These are phyloP conservation scores for Acipenser ruthenus DNA, from an alignment of 2,797 vertebrate species.

Conservation along the genomic window DNA sequence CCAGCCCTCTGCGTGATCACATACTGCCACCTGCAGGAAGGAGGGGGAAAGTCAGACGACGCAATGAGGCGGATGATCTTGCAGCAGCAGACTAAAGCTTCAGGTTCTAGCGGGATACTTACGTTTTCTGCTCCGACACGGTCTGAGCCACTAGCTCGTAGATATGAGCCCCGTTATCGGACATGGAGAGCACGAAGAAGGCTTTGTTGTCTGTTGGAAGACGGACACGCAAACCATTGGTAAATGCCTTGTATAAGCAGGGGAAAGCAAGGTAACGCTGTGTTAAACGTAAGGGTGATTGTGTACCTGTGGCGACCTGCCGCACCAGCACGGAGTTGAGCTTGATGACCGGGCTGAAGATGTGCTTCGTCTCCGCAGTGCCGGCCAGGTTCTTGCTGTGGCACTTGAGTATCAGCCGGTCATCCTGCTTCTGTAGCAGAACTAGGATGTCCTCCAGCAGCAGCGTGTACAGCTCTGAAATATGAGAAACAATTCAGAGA, in stretches of 20 bases:
- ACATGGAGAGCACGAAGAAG: conserved; percentile 96
- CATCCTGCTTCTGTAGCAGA: conserved; percentile 90
- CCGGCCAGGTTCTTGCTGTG: conserved; percentile 82
- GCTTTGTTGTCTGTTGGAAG: conserved; percentile 82
- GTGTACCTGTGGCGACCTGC: conserved; percentile 88
- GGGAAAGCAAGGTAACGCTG: background rate
- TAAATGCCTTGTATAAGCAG: background rate
- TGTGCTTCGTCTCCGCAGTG: conserved; percentile 81
- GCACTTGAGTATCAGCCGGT: conserved; percentile 82
- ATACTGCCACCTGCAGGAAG: conserved; percentile 79
- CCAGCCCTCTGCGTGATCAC: conserved; percentile 84
- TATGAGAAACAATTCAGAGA: too few species aligned
- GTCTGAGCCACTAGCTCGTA: conserved; percentile 92
- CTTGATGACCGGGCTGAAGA: conserved; percentile 93
- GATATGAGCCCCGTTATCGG: conserved; percentile 89
- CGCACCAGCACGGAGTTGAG: conserved; percentile 88
- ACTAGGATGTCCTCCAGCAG: conserved; percentile 86
- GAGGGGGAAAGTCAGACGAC: background rate
- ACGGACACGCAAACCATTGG: conserved; percentile 6
- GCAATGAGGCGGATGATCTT: background rate
- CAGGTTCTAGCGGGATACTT: conserved; percentile 39
- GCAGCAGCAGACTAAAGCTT: too few species aligned
- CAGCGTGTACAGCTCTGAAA: too few species aligned
- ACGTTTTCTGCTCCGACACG: conserved; percentile 87
- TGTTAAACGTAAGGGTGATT: background rate